These are phyloP conservation scores for Mythimna impura DNA, from an alignment of 2,888 invertebrate species.

Conservation along the genomic window DNA sequence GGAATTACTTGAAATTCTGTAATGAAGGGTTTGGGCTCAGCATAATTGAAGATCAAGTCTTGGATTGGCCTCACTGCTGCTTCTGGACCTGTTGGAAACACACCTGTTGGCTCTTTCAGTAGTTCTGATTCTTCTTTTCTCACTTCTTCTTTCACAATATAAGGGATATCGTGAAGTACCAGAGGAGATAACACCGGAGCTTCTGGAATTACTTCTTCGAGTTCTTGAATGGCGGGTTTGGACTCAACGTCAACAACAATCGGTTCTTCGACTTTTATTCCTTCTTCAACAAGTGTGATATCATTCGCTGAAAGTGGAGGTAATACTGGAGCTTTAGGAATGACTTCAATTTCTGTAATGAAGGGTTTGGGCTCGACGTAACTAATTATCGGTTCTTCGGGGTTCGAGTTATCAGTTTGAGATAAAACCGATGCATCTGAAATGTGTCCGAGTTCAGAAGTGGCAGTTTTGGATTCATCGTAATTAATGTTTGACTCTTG, in stretches of 20 bases:
- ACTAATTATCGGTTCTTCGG: not conserved
- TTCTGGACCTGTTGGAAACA: not conserved
- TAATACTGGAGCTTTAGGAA: constrained; percentile 23
- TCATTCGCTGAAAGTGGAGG: not conserved
- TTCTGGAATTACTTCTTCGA: constrained; percentile 11
- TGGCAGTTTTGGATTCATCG: not conserved
- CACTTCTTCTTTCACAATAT: not conserved
- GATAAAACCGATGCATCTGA: too few relatives aligned
- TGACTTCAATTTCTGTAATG: not conserved
- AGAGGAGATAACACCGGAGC: constrained; percentile 22
- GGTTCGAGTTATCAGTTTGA: too few relatives aligned
- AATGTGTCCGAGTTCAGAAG: not conserved
- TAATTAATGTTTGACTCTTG: not conserved
- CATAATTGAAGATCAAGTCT: not conserved
- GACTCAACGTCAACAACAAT: not conserved
- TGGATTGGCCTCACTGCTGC: not conserved
- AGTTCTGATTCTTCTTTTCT: constrained; percentile 1
- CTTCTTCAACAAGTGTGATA: not conserved
- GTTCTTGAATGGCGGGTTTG: not conserved
- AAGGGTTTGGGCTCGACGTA: not conserved
- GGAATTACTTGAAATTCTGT: not conserved
- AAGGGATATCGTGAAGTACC: not conserved
- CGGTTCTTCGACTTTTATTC: not conserved
- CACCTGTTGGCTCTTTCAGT: not conserved
- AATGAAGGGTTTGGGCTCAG: not conserved